Evolutionary conservation across 2,113 vertebrate genomes (phyloP).

Genomic region (Elephas maximus): DNA sequence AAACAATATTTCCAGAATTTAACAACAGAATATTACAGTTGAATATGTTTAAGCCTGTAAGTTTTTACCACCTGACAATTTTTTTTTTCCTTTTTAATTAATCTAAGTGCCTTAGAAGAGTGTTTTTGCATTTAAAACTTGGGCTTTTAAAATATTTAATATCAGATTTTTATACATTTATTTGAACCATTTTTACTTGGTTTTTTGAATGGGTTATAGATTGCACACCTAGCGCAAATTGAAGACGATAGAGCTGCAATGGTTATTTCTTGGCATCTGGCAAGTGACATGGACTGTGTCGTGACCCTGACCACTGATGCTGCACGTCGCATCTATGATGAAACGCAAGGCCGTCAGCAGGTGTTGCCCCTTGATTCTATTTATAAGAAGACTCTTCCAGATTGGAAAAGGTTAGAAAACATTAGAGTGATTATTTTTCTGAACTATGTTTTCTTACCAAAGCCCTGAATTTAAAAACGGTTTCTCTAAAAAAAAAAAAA

Average conservation of each 20-base stretch:
- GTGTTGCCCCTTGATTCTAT: slow-evolving; percentile 95
- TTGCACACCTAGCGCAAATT: slow-evolving; percentile 94
- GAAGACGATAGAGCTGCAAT: slow-evolving; percentile 92
- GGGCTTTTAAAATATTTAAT: slow-evolving; percentile 41
- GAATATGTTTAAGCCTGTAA: slow-evolving; percentile 4
- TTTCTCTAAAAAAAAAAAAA: background rate
- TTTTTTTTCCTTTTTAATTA: background rate
- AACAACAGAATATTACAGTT: background rate
- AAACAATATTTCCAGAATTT: background rate
- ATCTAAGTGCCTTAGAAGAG: background rate
- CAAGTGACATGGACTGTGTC: slow-evolving; percentile 96
- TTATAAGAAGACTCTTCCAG: slow-evolving; percentile 90
- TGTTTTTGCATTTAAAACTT: slow-evolving; percentile 1
- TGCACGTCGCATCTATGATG: slow-evolving; percentile 90
- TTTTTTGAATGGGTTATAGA: slow-evolving; percentile 87
- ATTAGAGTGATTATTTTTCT: background rate
- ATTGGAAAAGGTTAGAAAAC: slow-evolving; percentile 90
- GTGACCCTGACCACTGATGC: slow-evolving; percentile 92
- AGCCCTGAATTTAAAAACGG: slow-evolving; percentile 34
- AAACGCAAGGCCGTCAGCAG: slow-evolving; percentile 93
- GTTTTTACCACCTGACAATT: slow-evolving; percentile 4
- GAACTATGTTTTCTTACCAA: slow-evolving; percentile 19
- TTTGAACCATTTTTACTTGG: background rate
- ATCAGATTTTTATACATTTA: background rate
- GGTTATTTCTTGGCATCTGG: slow-evolving; percentile 96